phyloP scores from a whole-genome alignment of 2,888 invertebrate genomes.

The Germaria angustata region DNA sequence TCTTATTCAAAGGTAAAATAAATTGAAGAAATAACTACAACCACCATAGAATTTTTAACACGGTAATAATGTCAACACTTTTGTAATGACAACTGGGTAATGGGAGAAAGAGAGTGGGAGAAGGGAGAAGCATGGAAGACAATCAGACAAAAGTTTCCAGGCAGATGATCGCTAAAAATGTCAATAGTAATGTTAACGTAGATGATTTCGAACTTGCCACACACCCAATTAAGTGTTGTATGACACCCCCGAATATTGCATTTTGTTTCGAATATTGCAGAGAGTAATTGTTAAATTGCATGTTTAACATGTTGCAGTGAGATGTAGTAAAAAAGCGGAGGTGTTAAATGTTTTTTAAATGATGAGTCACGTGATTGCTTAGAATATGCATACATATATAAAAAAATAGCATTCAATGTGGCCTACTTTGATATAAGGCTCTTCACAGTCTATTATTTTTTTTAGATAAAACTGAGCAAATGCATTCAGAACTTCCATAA shows the following conservation, averaged over 20 bases:
- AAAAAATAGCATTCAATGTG: neutral
- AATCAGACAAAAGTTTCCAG: neutral
- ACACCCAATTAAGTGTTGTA: neutral
- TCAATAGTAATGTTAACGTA: constrained; percentile 1
- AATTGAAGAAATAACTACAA: constrained; percentile 2
- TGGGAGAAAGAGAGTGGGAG: neutral
- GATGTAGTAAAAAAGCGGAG: constrained; percentile 2
- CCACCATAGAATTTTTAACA: constrained; percentile 26
- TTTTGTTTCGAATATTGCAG: neutral
- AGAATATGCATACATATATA: neutral
- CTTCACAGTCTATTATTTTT: too few species aligned
- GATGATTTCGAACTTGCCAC: neutral
- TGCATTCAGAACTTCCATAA: too few species aligned
- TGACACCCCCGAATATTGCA: constrained; percentile 40
- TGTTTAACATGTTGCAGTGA: constrained; percentile 25
- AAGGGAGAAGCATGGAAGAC: neutral
- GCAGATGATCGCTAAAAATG: constrained; percentile 27
- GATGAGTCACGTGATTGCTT: constrained; percentile 53
- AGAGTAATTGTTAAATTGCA: constrained; percentile 22
- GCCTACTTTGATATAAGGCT: constrained; percentile 2
- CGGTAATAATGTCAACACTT: constrained; percentile 47
- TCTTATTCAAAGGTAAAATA: neutral
- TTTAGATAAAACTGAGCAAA: too few species aligned
- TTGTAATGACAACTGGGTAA: constrained; percentile 1
- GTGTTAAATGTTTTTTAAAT: constrained; percentile 53